Conservation (phyloP, 2,888 invertebrate species). For the Ptychoptera contaminata region DNA sequence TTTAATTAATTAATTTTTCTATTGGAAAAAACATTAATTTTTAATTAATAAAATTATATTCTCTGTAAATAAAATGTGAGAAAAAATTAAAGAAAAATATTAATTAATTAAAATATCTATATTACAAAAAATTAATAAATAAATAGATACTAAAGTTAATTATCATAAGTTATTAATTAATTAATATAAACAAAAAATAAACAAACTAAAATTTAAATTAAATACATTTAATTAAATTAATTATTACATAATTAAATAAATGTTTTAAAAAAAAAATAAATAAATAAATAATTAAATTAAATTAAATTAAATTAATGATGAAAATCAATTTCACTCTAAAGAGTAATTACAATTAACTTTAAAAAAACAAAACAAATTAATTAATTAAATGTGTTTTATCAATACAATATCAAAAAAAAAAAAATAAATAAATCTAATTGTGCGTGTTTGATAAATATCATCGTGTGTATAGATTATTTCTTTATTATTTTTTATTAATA, state of each 20-base stretch:
- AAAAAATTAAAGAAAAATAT: background rate
- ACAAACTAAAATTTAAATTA: background rate
- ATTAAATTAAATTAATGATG: background rate
- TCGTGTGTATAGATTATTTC: background rate
- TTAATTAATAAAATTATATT: background rate
- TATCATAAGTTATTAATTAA: no score
- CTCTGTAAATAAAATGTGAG: background rate
- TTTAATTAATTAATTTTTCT: constrained; percentile 1
- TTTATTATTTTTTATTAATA: no score
- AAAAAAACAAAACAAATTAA: constrained; percentile 2
- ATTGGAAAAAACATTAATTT: constrained; percentile 1
- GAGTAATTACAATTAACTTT: background rate
- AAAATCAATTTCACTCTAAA: background rate
- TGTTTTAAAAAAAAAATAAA: background rate
- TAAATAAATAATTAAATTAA: background rate
- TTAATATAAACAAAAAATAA: background rate
- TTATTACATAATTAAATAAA: background rate
- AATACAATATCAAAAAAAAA: background rate
- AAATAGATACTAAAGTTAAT: no score
- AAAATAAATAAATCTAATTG: background rate
- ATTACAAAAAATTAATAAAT: no score
- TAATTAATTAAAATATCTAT: no score
- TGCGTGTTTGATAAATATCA: background rate
- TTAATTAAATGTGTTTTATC: constrained; percentile 4
- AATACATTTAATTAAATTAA: no score